Evolutionary conservation across 2,113 vertebrate species (phyloP).

Genomic region (Cygnus buccinator): DNA sequence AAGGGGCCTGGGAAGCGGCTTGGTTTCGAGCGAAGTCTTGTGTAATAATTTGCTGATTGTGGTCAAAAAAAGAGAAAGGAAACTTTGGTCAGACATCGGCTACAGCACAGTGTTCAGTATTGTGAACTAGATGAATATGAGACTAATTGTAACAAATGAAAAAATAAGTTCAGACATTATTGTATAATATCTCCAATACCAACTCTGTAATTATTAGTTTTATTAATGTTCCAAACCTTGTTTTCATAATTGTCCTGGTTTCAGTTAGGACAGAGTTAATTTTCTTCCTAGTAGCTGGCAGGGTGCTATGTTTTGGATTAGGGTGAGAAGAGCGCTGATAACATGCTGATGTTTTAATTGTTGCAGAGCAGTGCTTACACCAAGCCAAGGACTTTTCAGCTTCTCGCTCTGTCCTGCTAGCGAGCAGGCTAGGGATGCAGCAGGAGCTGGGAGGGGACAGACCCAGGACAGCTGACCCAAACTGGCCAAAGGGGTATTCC

Average conservation of each 20-base stretch:
- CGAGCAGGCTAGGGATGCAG: too few species aligned
- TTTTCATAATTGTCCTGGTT: not conserved
- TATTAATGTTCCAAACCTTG: not conserved
- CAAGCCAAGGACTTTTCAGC: too few species aligned
- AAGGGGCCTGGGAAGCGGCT: constrained; percentile 77
- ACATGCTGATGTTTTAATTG: too few species aligned
- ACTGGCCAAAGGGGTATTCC: too few species aligned
- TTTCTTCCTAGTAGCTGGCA: too few species aligned
- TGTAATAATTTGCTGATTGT: constrained; percentile 93
- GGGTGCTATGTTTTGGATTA: too few species aligned
- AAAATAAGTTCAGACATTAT: not conserved
- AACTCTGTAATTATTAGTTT: not conserved
- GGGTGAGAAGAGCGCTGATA: too few species aligned
- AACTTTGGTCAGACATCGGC: not conserved
- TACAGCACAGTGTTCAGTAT: not conserved
- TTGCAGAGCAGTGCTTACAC: too few species aligned
- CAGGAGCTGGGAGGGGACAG: too few species aligned
- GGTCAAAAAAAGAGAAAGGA: not conserved
- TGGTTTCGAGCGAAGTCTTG: constrained; percentile 98
- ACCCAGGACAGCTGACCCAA: too few species aligned
- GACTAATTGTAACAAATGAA: not conserved
- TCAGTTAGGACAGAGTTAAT: too few species aligned
- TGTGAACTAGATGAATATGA: not conserved
- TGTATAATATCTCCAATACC: not conserved
- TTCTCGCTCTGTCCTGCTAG: too few species aligned